Percentiles rank a stretch among this genome's conserved stretches.
These are phyloP conservation scores for Lacerta agilis DNA, from an alignment of 2,797 vertebrate species.

Conservation along the genomic window DNA sequence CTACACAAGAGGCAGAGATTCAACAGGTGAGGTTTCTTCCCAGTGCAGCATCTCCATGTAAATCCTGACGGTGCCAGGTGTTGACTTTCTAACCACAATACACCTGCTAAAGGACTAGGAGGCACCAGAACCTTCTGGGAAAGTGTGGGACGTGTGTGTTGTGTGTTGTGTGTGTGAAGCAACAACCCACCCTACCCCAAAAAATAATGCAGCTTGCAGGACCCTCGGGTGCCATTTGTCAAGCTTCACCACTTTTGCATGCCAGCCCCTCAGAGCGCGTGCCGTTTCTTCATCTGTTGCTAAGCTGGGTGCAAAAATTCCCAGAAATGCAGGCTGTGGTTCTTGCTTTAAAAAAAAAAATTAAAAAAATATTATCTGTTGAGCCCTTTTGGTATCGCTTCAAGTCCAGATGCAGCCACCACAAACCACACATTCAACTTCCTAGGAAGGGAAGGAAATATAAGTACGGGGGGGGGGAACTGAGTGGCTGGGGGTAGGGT, in stretches of 20 bases:
- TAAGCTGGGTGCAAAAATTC: conserved; percentile 56
- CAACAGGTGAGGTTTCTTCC: not conserved
- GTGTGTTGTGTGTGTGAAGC: too few species aligned
- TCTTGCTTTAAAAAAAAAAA: not conserved
- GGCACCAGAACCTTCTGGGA: not conserved
- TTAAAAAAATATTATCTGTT: not conserved
- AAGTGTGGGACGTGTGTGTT: not conserved
- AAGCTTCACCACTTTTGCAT: conserved; percentile 46
- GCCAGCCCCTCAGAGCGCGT: conserved; percentile 28
- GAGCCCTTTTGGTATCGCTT: conserved; percentile 26
- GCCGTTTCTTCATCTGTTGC: conserved; percentile 46
- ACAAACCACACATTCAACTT: conserved; percentile 47
- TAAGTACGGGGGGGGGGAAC: not conserved
- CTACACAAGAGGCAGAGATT: not conserved
- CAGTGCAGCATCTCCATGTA: not conserved
- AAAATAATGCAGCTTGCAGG: not conserved
- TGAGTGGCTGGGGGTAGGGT: not conserved
- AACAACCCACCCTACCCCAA: not conserved
- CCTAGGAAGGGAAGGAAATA: conserved; percentile 18
- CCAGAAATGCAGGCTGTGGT: conserved; percentile 57
- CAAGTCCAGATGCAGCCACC: conserved; percentile 52
- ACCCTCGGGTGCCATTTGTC: not conserved
- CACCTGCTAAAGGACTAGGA: too few species aligned
- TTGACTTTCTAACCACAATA: not conserved
- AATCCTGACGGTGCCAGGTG: not conserved